Conservation (phyloP, 2,888 invertebrate genomes). For the Cerastis rubricosa region DNA sequence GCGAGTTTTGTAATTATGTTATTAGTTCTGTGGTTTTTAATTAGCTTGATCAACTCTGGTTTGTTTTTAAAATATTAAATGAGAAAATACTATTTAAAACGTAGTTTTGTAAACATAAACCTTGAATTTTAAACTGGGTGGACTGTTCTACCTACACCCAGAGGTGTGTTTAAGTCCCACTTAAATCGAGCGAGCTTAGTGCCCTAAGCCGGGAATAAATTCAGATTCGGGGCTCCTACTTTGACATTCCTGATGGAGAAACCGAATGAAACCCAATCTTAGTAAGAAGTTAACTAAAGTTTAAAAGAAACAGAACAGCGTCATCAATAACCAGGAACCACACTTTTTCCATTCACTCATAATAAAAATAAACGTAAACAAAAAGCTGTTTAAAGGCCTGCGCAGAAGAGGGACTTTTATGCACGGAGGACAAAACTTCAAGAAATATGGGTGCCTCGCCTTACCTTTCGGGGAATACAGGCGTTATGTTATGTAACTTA, state of each 20-base stretch:
- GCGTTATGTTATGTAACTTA: neutral
- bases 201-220: no score
- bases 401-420: neutral
- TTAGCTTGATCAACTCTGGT: conserved; percentile 2
- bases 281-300: no score
- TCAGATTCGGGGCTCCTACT: no score
- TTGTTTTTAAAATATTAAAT: neutral
- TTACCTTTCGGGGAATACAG: neutral
- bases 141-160: neutral
- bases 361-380: conserved; percentile 11
- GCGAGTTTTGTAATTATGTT: conserved; percentile 38
- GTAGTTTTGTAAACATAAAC: neutral
- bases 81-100: neutral
- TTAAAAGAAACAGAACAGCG: neutral
- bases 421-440: neutral
- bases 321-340: conserved; percentile 14
- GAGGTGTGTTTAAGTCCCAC: neutral
- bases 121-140: no score
- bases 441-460: no score
- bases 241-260: no score
- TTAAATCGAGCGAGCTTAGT: neutral
- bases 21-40: conserved; percentile 28
- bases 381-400: neutral
- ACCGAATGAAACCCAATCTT: no score
- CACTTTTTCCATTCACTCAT: conserved; percentile 1